A percentile compares a stretch with the other conserved stretches of the same genome.
phyloP scores from a whole-genome alignment of 2,888 invertebrate species.

The Xestoiulus laeticollis region DNA sequence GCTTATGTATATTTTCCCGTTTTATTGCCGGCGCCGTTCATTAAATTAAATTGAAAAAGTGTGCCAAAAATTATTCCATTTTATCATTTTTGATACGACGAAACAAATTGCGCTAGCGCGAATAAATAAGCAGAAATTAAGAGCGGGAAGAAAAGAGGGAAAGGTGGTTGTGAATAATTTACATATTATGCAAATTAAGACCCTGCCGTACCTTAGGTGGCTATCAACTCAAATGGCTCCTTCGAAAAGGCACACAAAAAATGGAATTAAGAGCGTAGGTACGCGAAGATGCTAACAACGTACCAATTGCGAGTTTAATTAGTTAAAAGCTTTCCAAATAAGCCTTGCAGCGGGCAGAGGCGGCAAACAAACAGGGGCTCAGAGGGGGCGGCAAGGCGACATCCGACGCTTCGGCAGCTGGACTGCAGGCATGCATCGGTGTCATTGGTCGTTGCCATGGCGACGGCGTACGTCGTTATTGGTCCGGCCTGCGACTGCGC shows the following conservation, averaged over 20 bases:
- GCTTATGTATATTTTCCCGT: background rate
- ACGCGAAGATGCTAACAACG: conserved; percentile 32
- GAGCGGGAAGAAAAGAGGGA: conserved; percentile 1
- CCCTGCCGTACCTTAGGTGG: background rate
- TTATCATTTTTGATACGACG: conserved; percentile 5
- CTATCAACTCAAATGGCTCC: background rate
- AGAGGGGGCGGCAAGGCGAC: background rate
- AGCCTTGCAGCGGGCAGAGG: background rate
- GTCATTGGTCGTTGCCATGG: conserved; percentile 40
- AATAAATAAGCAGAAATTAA: conserved; percentile 40
- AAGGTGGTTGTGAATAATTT: conserved; percentile 19
- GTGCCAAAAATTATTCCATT: conserved; percentile 20
- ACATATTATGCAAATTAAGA: conserved; percentile 6
- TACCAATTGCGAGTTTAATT: conserved; percentile 40
- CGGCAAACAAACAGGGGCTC: background rate
- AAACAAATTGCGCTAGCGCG: conserved; percentile 24
- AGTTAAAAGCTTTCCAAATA: conserved; percentile 39
- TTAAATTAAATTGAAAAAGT: conserved; percentile 38
- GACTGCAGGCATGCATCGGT: background rate
- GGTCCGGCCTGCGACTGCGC: background rate
- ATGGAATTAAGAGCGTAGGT: background rate
- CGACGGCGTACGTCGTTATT: background rate
- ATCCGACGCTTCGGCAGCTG: background rate
- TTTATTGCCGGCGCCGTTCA: conserved; percentile 20
- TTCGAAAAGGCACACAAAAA: background rate